Evolutionary conservation across 1,140 invertebrate species (phyloP), one percentile per base, ranked within the genome.

Genomic region (Drosophila bifasciata): DNA sequence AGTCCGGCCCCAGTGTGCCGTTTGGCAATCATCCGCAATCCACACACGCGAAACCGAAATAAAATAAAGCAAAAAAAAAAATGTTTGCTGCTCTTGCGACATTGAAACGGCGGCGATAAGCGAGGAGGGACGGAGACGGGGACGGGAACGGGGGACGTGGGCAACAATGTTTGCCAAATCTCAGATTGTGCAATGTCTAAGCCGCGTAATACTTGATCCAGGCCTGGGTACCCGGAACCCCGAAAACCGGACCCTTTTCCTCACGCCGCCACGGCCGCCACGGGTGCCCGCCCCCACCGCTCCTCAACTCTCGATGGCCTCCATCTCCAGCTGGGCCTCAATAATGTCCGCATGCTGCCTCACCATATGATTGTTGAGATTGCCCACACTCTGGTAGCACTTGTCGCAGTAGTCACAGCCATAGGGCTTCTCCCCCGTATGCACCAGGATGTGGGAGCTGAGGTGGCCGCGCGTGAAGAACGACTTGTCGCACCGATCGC

Each of bases 381-480:
- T 90, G 8, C 89, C 89, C 6, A 90, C 79, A 44, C 89, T 90
- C 61, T 90, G 89, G 62, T 90, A 90, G 9, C 75, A 73, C 36
- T 77, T 79, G 16, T 68, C 67, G 40, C 89, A 90, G 51, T 77
- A 79, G 0, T 64, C 63, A 49, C 89, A 90, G 6, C 62, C 49
- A 11, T 69, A 89, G 0, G 89, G 89, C 56, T 90, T 90, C 43
- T 90, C 89, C 1, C 89, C 89, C 5, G 85, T 90, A 52, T 90
- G 89, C 11, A 90, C 89, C 55, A 90, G 46, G 23, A 83, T 51
- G 11, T 90, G 89, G 0, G 89, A 86, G 51, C 23, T 80, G 4
- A 90, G 63, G 51, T 90, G 89, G 1, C 89, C 89, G 0, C 89
- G 78, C 1, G 89, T 90, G 50, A 86, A 90, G 67, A 90, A 90